phyloP scores from a whole-genome alignment of 1,140 invertebrate genomes.

The Planococcus citri region DNA sequence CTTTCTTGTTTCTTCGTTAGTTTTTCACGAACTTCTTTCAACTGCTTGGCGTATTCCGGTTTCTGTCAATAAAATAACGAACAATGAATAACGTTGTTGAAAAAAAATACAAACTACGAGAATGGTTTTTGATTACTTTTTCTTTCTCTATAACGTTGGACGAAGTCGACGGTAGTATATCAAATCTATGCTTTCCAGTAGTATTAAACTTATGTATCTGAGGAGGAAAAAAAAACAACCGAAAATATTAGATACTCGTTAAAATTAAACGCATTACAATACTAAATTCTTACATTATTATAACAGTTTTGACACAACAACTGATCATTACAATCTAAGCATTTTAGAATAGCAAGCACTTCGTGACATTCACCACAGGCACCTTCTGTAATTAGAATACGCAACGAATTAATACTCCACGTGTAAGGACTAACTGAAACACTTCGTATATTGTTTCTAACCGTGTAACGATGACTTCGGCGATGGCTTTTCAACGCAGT shows the following conservation, averaged over 20 bases:
- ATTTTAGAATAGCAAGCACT: not conserved
- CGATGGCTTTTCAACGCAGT: too few relatives aligned
- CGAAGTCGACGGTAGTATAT: too few relatives aligned
- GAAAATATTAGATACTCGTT: not conserved
- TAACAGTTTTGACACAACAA: not conserved
- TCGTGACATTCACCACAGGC: not conserved
- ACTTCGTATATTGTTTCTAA: not conserved
- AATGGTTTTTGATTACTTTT: too few relatives aligned
- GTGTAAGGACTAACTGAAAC: not conserved
- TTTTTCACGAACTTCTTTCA: not conserved
- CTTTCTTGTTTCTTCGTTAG: not conserved
- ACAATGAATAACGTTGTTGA: too few relatives aligned
- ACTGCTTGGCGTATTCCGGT: not conserved
- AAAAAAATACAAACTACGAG: too few relatives aligned
- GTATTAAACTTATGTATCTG: not conserved
- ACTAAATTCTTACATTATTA: too few relatives aligned
- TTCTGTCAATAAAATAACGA: too few relatives aligned
- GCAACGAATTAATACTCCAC: too few relatives aligned
- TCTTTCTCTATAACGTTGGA: too few relatives aligned
- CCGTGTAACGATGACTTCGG: not conserved
- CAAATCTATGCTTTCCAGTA: not conserved
- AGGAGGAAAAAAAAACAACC: not conserved
- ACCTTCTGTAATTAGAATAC: not conserved
- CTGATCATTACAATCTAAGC: too few relatives aligned
- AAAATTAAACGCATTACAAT: not conserved